Base-by-base conservation (phyloP, 2,113 vertebrate genomes). In the Trachemys scripta region DNA sequence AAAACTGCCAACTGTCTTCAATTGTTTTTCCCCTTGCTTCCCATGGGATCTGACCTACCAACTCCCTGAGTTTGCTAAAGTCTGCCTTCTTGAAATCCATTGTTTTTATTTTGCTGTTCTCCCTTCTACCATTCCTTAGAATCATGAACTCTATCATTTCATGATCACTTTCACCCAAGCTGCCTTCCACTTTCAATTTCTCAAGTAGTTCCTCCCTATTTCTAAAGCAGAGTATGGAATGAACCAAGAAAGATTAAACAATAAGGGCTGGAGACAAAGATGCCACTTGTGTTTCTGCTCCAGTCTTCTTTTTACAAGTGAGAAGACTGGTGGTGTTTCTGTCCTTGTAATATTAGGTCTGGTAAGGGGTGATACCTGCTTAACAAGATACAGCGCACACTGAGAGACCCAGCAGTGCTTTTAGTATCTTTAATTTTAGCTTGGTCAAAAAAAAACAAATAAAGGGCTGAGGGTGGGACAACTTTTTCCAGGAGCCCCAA, bases 391-490 rank as follows among this genome's bases (percentile, higher is more conserved):
- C 53, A 80, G 80, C 8, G 45, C 4, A 90, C 8, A 47, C 29
- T 88, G 80, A 76, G 22, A 76, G 29, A 54, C 50, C 42, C 4
- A 72, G 6, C 20, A 72, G 31, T 49, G n/a, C 1, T 59, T 80
- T 78, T 78, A 5, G 59, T 47, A 47, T 78, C 75, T 49, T 25
- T 56, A 16, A 87, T 3, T 29, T 89, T 54, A 81, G 82, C 8
- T 59, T 29, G 56, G 17, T 35, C 24, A 83, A 29, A 10, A 49
- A 65, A 62, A 81, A 54, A 82, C 53, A 1, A 1, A 27, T 25
- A 5, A 2, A 3, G 4, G 56, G 7, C 4, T 81, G 53, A n/a
- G 38, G 35, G 1, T 22, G 47, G 80, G 1, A 13, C 38, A n/a
- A 89, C 80, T 49, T 82, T 42, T 82, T 4, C 57, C 53, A 45